These are phyloP conservation scores for Leucozona laternaria DNA, from an alignment of 2,888 invertebrate species.

Conservation along the genomic window DNA sequence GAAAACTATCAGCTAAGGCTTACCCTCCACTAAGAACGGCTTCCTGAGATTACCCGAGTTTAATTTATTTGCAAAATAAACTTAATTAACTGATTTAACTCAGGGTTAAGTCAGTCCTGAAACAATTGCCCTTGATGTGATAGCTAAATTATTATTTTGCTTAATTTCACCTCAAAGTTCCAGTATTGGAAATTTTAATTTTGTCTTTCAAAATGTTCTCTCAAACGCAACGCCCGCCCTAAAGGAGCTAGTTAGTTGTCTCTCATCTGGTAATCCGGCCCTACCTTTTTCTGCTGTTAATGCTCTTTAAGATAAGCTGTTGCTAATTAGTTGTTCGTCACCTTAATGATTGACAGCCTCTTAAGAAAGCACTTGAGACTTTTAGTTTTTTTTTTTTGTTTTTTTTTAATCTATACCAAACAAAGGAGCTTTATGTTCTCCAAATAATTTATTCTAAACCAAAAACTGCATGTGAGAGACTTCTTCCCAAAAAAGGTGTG, in stretches of 20 bases:
- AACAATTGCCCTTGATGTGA: too few relatives aligned
- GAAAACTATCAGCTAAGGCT: too few relatives aligned
- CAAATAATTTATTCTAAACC: not conserved
- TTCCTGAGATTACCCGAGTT: too few relatives aligned
- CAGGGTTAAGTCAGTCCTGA: too few relatives aligned
- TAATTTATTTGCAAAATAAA: too few relatives aligned
- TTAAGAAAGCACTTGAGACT: constrained; percentile 28
- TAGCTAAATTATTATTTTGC: too few relatives aligned
- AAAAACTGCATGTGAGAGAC: not conserved
- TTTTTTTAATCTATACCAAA: not conserved
- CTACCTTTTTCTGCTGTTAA: not conserved
- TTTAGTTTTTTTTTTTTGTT: not conserved
- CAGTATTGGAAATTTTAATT: too few relatives aligned
- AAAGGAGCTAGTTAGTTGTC: not conserved
- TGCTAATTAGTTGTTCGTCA: constrained; percentile 62
- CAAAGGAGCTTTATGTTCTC: constrained; percentile 45
- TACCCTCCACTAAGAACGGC: too few relatives aligned
- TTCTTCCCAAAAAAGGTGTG: constrained; percentile 19
- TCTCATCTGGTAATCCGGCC: not conserved
- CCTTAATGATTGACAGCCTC: constrained; percentile 52
- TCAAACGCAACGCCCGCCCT: not conserved
- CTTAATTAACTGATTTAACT: too few relatives aligned
- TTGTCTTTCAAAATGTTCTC: too few relatives aligned
- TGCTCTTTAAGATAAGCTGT: constrained; percentile 30
- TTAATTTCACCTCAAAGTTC: too few relatives aligned